phyloP scores from a whole-genome alignment of 2,113 vertebrate genomes.

The Antennarius striatus region DNA sequence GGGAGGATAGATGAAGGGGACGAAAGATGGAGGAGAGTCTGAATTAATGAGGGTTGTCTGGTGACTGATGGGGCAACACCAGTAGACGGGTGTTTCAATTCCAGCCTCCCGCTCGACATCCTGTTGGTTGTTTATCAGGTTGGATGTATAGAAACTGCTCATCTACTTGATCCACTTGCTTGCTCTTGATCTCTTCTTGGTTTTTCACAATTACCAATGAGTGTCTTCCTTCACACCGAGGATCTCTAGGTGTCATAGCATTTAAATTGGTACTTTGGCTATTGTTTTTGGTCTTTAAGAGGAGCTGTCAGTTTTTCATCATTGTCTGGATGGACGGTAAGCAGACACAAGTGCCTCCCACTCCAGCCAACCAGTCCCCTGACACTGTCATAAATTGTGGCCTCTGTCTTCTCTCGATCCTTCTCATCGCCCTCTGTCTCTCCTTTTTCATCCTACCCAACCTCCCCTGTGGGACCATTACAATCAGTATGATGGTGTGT shows the following conservation, averaged over 20 bases:
- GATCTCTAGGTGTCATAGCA: too few species aligned
- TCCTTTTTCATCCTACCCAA: slow-evolving; percentile 45
- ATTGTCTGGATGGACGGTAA: slow-evolving; percentile 31
- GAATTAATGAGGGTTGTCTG: slow-evolving; percentile 71
- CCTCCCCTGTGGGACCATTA: slow-evolving; percentile 61
- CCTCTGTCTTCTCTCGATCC: slow-evolving; percentile 26
- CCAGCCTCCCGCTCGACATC: slow-evolving; percentile 62
- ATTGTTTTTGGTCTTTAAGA: background rate
- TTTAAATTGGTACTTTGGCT: too few species aligned
- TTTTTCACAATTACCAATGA: too few species aligned
- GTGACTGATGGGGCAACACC: slow-evolving; percentile 72
- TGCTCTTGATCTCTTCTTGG: too few species aligned
- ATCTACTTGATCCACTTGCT: background rate
- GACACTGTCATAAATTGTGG: slow-evolving; percentile 58
- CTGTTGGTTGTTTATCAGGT: slow-evolving; percentile 41
- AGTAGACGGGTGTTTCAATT: slow-evolving; percentile 74
- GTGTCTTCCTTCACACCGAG: too few species aligned
- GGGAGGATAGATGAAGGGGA: slow-evolving; percentile 49
- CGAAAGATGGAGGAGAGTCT: slow-evolving; percentile 35
- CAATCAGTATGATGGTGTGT: slow-evolving; percentile 55
- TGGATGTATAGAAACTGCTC: background rate
- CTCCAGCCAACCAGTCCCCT: slow-evolving; percentile 58
- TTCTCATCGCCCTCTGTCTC: slow-evolving; percentile 30
- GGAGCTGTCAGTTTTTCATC: slow-evolving; percentile 30
- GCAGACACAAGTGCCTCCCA: slow-evolving; percentile 40